A percentile compares a stretch with the other conserved stretches of the same genome.
Conservation (phyloP, 1,140 invertebrate species). For the Cyclina sinensis region DNA sequence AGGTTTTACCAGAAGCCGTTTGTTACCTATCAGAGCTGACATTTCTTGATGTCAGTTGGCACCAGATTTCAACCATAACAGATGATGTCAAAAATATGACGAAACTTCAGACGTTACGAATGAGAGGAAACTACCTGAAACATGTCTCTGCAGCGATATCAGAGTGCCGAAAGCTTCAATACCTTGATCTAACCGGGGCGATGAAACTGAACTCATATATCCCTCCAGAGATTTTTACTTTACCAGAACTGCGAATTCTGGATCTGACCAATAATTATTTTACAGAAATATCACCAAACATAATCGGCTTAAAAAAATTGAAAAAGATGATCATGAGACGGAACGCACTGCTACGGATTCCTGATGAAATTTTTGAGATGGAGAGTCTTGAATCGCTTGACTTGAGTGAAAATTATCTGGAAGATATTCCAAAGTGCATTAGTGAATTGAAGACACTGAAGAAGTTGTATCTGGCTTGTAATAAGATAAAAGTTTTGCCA, state of each 20-base stretch:
- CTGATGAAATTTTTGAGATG: slow-evolving; percentile 81
- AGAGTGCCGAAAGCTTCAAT: slow-evolving; percentile 76
- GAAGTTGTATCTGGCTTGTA: slow-evolving; percentile 76
- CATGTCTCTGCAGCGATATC: slow-evolving; percentile 77
- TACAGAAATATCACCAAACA: slow-evolving; percentile 80
- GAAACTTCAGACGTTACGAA: slow-evolving; percentile 76
- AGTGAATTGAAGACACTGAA: slow-evolving; percentile 76
- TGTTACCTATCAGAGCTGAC: slow-evolving; percentile 76
- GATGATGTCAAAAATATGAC: slow-evolving; percentile 78
- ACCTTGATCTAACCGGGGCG: slow-evolving; percentile 81
- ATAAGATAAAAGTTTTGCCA: slow-evolving; percentile 78
- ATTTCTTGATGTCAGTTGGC: slow-evolving; percentile 82
- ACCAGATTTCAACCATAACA: slow-evolving; percentile 81
- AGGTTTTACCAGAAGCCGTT: slow-evolving; percentile 77
- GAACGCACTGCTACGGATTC: slow-evolving; percentile 82
- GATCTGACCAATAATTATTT: slow-evolving; percentile 84
- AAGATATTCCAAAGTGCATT: slow-evolving; percentile 76
- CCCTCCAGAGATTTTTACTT: slow-evolving; percentile 78
- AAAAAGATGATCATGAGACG: slow-evolving; percentile 79
- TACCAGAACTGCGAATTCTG: slow-evolving; percentile 78
- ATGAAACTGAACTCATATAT: slow-evolving; percentile 80
- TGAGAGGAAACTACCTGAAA: slow-evolving; percentile 81
- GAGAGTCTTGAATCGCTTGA: slow-evolving; percentile 80
- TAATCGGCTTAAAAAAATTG: slow-evolving; percentile 79
- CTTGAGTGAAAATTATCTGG: slow-evolving; percentile 83